These are phyloP conservation scores for Podargus strigoides DNA, from an alignment of 2,797 vertebrate genomes.

Conservation along the genomic window DNA sequence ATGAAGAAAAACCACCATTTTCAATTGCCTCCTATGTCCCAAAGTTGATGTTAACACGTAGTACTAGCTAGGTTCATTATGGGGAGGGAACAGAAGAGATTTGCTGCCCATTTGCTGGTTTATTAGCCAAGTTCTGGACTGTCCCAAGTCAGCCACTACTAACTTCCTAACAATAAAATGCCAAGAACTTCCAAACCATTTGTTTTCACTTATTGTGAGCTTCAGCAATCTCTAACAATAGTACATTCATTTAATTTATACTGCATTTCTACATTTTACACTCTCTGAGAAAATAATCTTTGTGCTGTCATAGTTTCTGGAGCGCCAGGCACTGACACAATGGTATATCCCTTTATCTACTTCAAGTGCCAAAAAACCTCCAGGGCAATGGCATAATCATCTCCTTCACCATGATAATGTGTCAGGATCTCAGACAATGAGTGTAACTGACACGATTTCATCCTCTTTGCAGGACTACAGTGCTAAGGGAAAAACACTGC, in stretches of 20 bases:
- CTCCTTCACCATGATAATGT: not conserved
- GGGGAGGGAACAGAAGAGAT: not conserved
- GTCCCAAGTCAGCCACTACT: not conserved
- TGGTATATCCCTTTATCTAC: not conserved
- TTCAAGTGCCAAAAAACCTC: constrained; percentile 4
- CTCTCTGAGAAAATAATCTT: constrained; percentile 22
- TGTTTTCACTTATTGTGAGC: constrained; percentile 29
- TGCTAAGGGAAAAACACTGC: not conserved
- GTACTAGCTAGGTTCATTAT: not conserved
- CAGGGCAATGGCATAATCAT: not conserved
- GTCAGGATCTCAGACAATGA: constrained; percentile 31
- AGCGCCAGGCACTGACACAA: constrained; percentile 9
- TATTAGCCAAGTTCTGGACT: not conserved
- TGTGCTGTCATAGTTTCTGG: not conserved
- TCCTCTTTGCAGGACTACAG: not conserved
- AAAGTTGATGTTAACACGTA: not conserved
- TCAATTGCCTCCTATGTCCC: not conserved
- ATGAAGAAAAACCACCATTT: not conserved
- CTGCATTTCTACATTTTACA: not conserved
- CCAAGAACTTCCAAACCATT: not conserved
- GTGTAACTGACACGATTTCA: constrained; percentile 21
- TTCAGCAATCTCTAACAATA: constrained; percentile 25
- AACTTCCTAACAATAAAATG: not conserved
- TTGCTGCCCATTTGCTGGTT: not conserved
- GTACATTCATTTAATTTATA: constrained; percentile 31